These are phyloP conservation scores for Cyclargus thomasi DNA, from an alignment of 1,140 invertebrate genomes.

Conservation along the genomic window DNA sequence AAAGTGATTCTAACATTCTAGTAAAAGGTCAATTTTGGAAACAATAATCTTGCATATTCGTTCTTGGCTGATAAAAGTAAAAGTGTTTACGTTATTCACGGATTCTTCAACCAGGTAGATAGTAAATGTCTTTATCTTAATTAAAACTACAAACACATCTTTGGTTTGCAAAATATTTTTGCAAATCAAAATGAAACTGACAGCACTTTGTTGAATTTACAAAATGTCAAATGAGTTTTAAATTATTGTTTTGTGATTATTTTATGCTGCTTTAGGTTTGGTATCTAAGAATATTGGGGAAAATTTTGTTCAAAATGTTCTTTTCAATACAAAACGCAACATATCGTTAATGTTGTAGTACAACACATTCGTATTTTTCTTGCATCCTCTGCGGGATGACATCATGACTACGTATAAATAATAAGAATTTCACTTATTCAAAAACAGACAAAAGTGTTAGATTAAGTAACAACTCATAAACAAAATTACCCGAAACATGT, in stretches of 20 bases:
- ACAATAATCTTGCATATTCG: background rate
- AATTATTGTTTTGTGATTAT: slow-evolving; percentile 21
- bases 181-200: slow-evolving; percentile 23
- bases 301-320: background rate
- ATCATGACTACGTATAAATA: slow-evolving; percentile 22
- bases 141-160: background rate
- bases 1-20: slow-evolving; percentile 15
- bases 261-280: background rate
- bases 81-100: background rate
- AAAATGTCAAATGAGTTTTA: slow-evolving; percentile 27
- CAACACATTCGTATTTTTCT: background rate
- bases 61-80: background rate
- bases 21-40: slow-evolving; percentile 5
- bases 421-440: background rate
- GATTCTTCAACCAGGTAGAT: slow-evolving; percentile 14
- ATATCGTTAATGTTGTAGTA: background rate
- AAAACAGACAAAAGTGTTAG: background rate
- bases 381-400: slow-evolving; percentile 20
- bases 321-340: background rate
- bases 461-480: background rate
- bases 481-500: background rate
- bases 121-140: background rate
- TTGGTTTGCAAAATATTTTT: slow-evolving; percentile 6
- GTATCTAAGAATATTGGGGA: background rate
- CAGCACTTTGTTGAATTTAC: slow-evolving; percentile 33